Conservation (phyloP, 2,113 vertebrate genomes). For the Mola mola region DNA sequence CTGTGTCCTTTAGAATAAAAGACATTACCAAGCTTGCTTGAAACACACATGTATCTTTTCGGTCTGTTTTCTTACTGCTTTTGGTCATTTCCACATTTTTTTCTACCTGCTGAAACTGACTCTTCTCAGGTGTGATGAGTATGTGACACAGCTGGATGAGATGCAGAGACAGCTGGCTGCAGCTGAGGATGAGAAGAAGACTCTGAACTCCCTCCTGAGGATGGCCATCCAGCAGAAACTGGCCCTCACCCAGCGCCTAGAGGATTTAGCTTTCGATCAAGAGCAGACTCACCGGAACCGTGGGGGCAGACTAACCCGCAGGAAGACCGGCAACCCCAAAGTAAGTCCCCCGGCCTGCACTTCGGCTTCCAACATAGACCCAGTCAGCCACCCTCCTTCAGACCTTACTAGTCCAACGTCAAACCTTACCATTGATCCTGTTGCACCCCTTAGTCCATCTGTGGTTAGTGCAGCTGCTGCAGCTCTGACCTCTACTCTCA, state of each 20-base stretch:
- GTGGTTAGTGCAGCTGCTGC: constrained; percentile 28
- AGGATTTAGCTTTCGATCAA: constrained; percentile 97
- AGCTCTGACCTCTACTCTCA: constrained; percentile 32
- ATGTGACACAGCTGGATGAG: constrained; percentile 94
- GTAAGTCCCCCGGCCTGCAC: constrained; percentile 85
- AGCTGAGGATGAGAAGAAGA: constrained; percentile 99
- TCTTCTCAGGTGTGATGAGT: constrained; percentile 91
- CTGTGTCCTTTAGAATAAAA: no score
- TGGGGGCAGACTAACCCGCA: constrained; percentile 82
- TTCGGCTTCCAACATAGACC: constrained; percentile 26
- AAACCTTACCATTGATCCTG: constrained; percentile 21
- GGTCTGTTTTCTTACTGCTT: no score
- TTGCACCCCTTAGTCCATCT: constrained; percentile 37
- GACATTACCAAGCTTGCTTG: no score
- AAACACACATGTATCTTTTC: no score
- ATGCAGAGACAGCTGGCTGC: constrained; percentile 98
- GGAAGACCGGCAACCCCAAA: constrained; percentile 92
- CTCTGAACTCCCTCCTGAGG: constrained; percentile 93
- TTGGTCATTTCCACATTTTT: background rate
- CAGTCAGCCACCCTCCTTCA: constrained; percentile 67
- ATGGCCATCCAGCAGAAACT: constrained; percentile 99
- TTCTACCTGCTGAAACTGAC: background rate
- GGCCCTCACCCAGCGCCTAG: constrained; percentile 95
- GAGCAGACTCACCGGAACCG: constrained; percentile 91
- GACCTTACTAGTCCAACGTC: constrained; percentile 48